Evolutionary conservation across 2,888 invertebrate genomes (phyloP), one percentile per base, ranked within the genome.

Genomic region (Plagodis pulveraria): DNA sequence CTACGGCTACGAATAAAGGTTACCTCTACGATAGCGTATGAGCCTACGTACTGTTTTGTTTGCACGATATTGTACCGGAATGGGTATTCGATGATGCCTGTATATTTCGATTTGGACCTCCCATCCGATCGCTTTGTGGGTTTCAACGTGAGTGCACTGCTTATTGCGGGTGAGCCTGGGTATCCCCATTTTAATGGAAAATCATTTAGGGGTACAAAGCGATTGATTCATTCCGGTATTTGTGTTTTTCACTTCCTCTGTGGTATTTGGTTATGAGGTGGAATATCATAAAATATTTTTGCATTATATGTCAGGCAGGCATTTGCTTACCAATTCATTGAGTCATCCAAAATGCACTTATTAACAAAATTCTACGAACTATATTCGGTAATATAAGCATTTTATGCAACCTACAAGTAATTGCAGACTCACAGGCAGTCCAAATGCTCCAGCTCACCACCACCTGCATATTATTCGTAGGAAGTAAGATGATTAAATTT

Each of bases 61-160:
- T 12, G 11, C 34, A 51, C 32, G 49, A 49, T 56, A 61, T 44
- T 11, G 51, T 48, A 22, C 42, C 33, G 11, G 76, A 86, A 86
- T 83, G 83, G 79, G 81, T 80, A 83, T 82, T 77, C 85, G 82
- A 86, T 86, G 84, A 84, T 82, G 80, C 80, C 69, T 76, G 69
- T 76, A 76, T 78, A 78, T 73, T 80, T 77, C 76, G 74, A 81
- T 74, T 77, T 78, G 72, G 75, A 76, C 76, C 79, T 74, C 74
- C 70, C 66, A 69, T 69, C 75, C 73, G 74, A 66, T 65, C 70
- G 73, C 71, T 77, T 74, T 74, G 76, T 72, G 73, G 73, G 71
- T 74, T 72, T 64, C 70, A 74, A 72, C 76, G 76, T 78, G 78
- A 79, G 76, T 72, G 72, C 71, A 72, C 76, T 65, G 58, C 62